Evolutionary conservation across 2,888 invertebrate genomes (phyloP).

Genomic region (Mystacides longicornis): DNA sequence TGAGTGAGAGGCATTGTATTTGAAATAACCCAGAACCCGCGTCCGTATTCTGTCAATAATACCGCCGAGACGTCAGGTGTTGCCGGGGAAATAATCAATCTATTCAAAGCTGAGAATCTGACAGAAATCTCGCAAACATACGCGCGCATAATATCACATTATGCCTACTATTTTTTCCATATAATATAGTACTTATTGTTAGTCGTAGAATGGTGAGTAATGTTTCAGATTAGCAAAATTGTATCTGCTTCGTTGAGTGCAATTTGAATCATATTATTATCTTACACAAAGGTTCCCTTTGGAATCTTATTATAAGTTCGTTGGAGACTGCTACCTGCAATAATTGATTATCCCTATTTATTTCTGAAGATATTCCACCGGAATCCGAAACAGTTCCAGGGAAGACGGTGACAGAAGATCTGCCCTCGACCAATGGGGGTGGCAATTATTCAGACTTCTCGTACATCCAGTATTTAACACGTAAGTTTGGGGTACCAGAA

Average conservation of each 20-base stretch:
- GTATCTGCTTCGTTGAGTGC: too few relatives aligned
- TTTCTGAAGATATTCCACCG: constrained; percentile 11
- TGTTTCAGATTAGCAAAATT: too few relatives aligned
- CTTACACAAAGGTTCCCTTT: too few relatives aligned
- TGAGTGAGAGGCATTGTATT: too few relatives aligned
- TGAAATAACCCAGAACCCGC: too few relatives aligned
- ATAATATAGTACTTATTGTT: too few relatives aligned
- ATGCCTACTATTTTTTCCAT: background rate
- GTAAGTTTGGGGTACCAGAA: constrained; percentile 40
- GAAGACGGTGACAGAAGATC: constrained; percentile 15
- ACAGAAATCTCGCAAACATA: background rate
- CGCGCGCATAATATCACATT: background rate
- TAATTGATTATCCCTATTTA: constrained; percentile 14
- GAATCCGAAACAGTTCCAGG: constrained; percentile 16
- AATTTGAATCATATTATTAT: too few relatives aligned
- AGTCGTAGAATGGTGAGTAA: too few relatives aligned
- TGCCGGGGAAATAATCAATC: background rate
- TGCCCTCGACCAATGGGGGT: constrained; percentile 37
- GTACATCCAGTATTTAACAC: constrained; percentile 58
- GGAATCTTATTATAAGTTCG: too few relatives aligned
- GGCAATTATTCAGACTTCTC: constrained; percentile 58
- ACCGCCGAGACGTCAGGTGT: background rate
- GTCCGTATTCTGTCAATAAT: background rate
- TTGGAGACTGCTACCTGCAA: constrained; percentile 10
- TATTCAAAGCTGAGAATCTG: background rate